Base-by-base conservation (phyloP, 2,113 vertebrate genomes). In the Hippocampus barbouri region DNA sequence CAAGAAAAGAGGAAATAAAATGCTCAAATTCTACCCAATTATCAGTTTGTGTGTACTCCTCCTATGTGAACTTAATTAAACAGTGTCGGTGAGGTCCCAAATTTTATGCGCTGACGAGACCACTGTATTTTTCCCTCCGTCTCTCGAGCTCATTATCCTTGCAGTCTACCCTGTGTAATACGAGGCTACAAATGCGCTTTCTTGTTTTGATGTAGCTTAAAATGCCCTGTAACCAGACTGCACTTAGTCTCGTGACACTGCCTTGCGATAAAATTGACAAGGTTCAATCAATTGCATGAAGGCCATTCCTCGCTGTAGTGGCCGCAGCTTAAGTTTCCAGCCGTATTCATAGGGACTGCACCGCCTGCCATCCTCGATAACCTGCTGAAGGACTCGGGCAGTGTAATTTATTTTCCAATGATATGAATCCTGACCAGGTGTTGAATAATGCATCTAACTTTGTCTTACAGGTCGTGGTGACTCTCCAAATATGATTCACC, bases 381-480 rank as follows among this genome's bases (percentile, higher is more conserved):
- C 60, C 18, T 45, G 54, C 1, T 54, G 23, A 40, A 66, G 54
- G 57, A 38, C 45, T 25, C n/a, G 41, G 6, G 34, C 70, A 0
- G 41, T 71, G 49, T 70, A 66, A 72, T 66, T 60, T 76, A 14
- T 78, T 79, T 63, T 41, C 47, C 71, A 66, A 43, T 63, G 21
- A 34, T 54, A 11, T 68, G 45, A 59, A 69, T 72, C 40, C 9
- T 74, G 21, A 67, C n/a, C n/a, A 21, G 54, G 40, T 18, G 38
- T 15, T 77, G 57, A 78, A 23, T 78, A 75, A 85, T 54, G 15
- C 64, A 41, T 43, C 2, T 8, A 14, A 27, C 74, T 79, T 67
- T 87, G 45, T 84, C 56, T 86, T 86, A 49, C 75, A 87, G 85
- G 85, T 80, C 56, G 73, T 70, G 69, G 78, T 72, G 72, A 47